phyloP scores from a whole-genome alignment of 2,113 vertebrate genomes.

The Zosterops japonicus region DNA sequence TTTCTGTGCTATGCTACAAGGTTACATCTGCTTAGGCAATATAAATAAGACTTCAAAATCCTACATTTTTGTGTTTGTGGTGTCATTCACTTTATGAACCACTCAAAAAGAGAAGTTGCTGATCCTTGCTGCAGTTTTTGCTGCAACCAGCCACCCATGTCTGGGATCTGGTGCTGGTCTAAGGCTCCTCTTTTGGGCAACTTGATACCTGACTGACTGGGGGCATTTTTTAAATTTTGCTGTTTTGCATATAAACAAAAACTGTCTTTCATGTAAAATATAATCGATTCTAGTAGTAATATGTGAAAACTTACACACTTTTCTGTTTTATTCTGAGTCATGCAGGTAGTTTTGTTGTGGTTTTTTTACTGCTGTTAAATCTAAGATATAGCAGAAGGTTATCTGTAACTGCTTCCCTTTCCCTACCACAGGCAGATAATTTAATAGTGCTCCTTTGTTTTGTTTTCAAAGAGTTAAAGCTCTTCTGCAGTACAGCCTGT shows the following conservation, averaged over 20 bases:
- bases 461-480: constrained; percentile 10
- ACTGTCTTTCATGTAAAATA: neutral
- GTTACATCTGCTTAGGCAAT: neutral
- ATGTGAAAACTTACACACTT: neutral
- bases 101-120: neutral
- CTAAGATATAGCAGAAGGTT: neutral
- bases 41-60: neutral
- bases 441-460: constrained; percentile 23
- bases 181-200: neutral
- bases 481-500: constrained; percentile 6
- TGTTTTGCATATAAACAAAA: neutral
- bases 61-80: neutral
- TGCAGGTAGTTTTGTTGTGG: neutral
- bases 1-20: neutral
- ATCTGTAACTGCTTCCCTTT: constrained; percentile 1
- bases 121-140: neutral
- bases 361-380: neutral
- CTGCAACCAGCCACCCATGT: neutral
- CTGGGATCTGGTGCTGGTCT: neutral
- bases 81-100: neutral
- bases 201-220: neutral
- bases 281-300: neutral
- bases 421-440: neutral
- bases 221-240: neutral
- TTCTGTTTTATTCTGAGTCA: neutral